Conservation (phyloP, 2,888 invertebrate genomes). For the Allolobophora icterica region DNA sequence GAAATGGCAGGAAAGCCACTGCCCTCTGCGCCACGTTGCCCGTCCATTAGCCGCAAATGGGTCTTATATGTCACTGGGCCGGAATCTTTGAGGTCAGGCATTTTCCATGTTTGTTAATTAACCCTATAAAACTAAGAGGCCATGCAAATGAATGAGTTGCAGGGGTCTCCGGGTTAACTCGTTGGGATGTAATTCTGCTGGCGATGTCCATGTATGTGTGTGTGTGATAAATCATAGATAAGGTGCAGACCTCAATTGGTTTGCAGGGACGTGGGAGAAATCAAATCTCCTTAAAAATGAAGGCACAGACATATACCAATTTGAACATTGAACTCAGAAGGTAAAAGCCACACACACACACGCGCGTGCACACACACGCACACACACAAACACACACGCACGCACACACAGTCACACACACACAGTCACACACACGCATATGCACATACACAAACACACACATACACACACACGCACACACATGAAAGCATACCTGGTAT, state of each 20-base stretch:
- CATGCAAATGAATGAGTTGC: neutral
- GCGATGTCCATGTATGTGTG: neutral
- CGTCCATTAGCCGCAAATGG: neutral
- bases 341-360: no score
- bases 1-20: neutral
- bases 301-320: neutral
- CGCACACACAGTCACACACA: no score
- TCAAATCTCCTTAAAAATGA: neutral
- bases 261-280: neutral
- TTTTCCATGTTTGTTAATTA: conserved; percentile 17
- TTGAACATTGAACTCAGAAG: neutral
- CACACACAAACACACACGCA: no score
- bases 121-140: neutral
- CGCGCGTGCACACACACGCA: no score
- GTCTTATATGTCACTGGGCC: neutral
- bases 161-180: neutral
- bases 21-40: neutral
- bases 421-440: no score
- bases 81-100: neutral
- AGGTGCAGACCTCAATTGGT: neutral
- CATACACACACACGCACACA: neutral
- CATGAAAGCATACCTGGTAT: neutral
- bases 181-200: neutral
- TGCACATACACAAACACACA: no score
- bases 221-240: neutral